Percentiles rank a stretch among this genome's conserved stretches.
These are phyloP conservation scores for Lamprotornis superbus DNA, from an alignment of 2,113 vertebrate genomes.

Conservation along the genomic window DNA sequence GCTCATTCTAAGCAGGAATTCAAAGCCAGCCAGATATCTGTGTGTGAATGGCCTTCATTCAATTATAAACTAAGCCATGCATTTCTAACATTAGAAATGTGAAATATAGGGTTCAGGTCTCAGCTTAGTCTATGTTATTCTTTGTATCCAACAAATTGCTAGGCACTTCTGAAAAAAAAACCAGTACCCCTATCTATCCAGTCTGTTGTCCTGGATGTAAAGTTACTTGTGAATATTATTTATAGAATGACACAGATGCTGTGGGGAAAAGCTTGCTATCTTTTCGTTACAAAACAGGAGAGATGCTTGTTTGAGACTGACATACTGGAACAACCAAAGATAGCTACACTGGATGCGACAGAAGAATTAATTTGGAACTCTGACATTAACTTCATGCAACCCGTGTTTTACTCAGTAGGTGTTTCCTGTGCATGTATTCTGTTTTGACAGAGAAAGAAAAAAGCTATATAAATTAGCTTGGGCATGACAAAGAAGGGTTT, in stretches of 20 bases:
- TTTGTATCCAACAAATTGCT: background rate
- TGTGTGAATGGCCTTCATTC: background rate
- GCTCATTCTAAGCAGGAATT: background rate
- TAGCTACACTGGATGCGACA: background rate
- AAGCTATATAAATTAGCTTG: background rate
- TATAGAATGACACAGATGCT: slow-evolving; percentile 3
- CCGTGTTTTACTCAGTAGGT: background rate
- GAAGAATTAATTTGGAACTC: background rate
- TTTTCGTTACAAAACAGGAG: background rate
- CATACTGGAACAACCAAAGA: background rate
- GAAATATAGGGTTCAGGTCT: background rate
- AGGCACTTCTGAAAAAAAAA: background rate
- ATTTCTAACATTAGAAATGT: background rate
- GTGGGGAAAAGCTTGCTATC: background rate
- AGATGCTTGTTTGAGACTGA: slow-evolving; percentile 2
- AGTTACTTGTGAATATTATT: background rate
- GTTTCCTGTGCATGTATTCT: background rate
- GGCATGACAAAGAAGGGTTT: background rate
- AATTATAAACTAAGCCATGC: background rate
- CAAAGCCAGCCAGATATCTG: background rate
- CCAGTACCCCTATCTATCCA: background rate
- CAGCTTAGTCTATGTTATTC: background rate
- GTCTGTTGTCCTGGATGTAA: background rate
- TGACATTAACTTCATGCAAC: background rate
- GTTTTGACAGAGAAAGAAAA: background rate